phyloP scores from a whole-genome alignment of 2,888 invertebrate genomes.

The Boloria euphrosyne region DNA sequence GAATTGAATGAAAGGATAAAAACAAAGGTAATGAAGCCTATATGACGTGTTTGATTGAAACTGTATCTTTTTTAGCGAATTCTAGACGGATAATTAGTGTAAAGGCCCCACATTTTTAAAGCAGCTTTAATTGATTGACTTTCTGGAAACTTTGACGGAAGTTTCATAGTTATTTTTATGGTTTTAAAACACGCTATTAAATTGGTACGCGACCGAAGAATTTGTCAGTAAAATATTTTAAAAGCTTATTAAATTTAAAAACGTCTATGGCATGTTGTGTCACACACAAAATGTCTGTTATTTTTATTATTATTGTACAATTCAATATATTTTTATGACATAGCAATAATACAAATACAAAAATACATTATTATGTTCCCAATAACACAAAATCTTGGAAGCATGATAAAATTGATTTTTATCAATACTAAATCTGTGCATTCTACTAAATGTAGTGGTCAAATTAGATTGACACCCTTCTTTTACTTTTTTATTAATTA shows the following conservation, averaged over 20 bases:
- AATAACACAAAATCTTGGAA: too few relatives aligned
- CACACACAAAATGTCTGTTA: too few relatives aligned
- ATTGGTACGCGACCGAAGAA: neutral
- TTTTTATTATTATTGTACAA: too few relatives aligned
- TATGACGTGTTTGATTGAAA: constrained; percentile 19
- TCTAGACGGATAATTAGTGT: constrained; percentile 29
- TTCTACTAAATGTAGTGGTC: too few relatives aligned
- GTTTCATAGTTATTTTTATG: constrained; percentile 6
- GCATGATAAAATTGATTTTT: too few relatives aligned
- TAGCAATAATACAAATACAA: neutral
- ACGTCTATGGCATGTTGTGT: too few relatives aligned
- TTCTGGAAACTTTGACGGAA: constrained; percentile 21
- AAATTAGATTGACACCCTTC: too few relatives aligned
- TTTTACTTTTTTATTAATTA: too few relatives aligned
- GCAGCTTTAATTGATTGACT: constrained; percentile 22
- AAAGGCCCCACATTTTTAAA: constrained; percentile 11
- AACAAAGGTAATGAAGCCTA: constrained; percentile 26
- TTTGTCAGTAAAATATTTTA: neutral
- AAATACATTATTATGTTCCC: too few relatives aligned
- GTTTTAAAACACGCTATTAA: neutral
- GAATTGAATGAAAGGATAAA: constrained; percentile 20
- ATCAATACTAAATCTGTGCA: too few relatives aligned
- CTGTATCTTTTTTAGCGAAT: constrained; percentile 18
- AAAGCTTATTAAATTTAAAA: neutral
- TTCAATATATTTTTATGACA: neutral